Conservation (phyloP, 2,888 invertebrate species). For the Eurytoma californica region DNA sequence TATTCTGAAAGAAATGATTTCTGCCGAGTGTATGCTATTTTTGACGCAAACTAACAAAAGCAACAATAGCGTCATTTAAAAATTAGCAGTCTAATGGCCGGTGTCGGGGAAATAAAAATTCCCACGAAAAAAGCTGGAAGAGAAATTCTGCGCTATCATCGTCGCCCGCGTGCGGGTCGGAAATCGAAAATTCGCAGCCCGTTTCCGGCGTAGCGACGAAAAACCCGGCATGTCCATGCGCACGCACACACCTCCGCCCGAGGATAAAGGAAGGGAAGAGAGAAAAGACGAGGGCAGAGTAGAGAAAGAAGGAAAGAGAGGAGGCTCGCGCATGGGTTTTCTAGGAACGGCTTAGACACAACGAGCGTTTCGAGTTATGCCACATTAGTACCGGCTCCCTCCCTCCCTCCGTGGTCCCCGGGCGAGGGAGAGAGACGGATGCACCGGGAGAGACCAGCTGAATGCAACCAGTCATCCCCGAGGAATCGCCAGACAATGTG, state of each 20-base stretch:
- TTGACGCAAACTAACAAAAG: too few species aligned
- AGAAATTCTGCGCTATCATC: slow-evolving; percentile 11
- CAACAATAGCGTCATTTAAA: too few species aligned
- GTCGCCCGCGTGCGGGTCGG: neutral
- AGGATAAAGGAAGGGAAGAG: neutral
- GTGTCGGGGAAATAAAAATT: neutral
- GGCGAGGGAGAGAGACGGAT: slow-evolving; percentile 29
- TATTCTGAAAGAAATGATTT: too few species aligned
- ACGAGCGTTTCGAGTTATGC: slow-evolving; percentile 67
- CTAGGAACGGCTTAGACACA: slow-evolving; percentile 67
- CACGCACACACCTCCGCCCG: neutral
- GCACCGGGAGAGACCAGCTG: slow-evolving; percentile 45
- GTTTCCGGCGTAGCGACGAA: slow-evolving; percentile 32
- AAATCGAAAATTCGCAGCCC: slow-evolving; percentile 48
- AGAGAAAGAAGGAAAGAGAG: slow-evolving; percentile 20
- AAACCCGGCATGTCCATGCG: neutral
- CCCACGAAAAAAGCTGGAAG: neutral
- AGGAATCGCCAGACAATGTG: slow-evolving; percentile 73
- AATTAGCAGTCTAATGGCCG: too few species aligned
- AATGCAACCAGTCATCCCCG: slow-evolving; percentile 72
- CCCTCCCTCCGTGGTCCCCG: slow-evolving; percentile 3
- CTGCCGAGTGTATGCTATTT: too few species aligned
- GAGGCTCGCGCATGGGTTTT: slow-evolving; percentile 59
- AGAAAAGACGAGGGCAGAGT: slow-evolving; percentile 14
- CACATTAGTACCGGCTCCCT: slow-evolving; percentile 65